Conservation (phyloP, 2,113 vertebrate species). For the Misgurnus mizolepis region DNA sequence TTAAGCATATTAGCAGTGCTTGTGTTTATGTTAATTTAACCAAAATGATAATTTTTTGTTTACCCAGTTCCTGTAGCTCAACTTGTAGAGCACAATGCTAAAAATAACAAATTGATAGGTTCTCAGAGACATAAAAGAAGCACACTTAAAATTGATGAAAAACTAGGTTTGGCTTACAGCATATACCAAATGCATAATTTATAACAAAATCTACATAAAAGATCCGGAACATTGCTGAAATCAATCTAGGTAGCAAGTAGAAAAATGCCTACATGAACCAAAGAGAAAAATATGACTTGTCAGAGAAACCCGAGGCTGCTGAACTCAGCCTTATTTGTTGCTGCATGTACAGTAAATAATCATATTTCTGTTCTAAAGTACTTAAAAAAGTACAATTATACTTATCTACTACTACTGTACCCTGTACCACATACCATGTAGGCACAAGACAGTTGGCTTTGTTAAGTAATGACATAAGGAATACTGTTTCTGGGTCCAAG, state of each 20-base stretch:
- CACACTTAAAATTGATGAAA: no score
- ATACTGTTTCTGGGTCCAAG: no score
- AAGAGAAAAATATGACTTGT: background rate
- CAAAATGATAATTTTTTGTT: background rate
- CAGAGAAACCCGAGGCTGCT: background rate
- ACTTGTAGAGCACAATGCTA: background rate
- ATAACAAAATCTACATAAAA: background rate
- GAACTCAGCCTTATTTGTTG: background rate
- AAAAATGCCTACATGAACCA: background rate
- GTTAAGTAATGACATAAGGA: no score
- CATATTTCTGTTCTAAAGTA: background rate
- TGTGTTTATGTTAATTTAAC: background rate
- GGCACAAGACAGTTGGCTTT: no score
- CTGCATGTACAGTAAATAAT: background rate
- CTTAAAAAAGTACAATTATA: background rate
- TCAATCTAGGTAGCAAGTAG: background rate
- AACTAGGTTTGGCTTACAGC: background rate
- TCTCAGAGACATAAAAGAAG: no score
- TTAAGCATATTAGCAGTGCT: background rate
- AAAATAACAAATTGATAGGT: slow-evolving; percentile 3
- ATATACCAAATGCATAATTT: background rate
- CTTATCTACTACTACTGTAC: background rate
- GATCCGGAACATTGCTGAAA: background rate
- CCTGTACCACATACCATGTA: no score
- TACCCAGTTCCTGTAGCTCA: background rate